These are phyloP conservation scores for Tragopan temminckii DNA, from an alignment of 2,797 vertebrate species.

Conservation along the genomic window DNA sequence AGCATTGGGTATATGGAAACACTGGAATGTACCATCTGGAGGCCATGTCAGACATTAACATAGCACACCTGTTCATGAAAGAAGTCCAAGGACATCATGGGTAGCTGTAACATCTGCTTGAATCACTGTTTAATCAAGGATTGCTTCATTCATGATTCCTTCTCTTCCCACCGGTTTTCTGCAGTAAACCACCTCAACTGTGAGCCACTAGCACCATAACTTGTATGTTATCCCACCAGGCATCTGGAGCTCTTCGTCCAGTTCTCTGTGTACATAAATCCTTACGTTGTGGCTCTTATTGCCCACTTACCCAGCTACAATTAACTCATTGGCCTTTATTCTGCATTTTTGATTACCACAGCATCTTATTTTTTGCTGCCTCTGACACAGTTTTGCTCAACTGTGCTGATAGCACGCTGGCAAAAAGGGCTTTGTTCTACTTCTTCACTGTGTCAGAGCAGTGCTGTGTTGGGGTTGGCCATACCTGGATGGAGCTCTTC, in stretches of 20 bases:
- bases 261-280: not conserved
- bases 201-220: not conserved
- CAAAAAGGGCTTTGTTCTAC: not conserved
- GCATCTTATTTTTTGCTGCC: conserved; percentile 6
- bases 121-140: not conserved
- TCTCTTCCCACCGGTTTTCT: not conserved
- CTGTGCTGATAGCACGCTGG: not conserved
- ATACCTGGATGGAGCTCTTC: not conserved
- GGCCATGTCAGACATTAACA: not conserved
- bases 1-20: not conserved
- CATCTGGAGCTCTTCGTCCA: not conserved
- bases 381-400: conserved; percentile 59
- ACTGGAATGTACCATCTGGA: not conserved
- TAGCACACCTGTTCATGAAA: not conserved
- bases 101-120: not conserved
- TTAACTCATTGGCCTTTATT: conserved; percentile 13
- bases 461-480: not conserved
- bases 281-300: not conserved
- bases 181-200: not conserved
- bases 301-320: not conserved
- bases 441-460: not conserved
- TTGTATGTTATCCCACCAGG: not conserved
- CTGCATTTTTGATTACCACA: conserved; percentile 32
- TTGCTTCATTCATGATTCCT: not conserved
- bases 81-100: not conserved